Evolutionary conservation across 92 coral and sea anemone species (phyloP), one percentile per base, ranked within the genome.

Genomic region (Meandrina meandrites): DNA sequence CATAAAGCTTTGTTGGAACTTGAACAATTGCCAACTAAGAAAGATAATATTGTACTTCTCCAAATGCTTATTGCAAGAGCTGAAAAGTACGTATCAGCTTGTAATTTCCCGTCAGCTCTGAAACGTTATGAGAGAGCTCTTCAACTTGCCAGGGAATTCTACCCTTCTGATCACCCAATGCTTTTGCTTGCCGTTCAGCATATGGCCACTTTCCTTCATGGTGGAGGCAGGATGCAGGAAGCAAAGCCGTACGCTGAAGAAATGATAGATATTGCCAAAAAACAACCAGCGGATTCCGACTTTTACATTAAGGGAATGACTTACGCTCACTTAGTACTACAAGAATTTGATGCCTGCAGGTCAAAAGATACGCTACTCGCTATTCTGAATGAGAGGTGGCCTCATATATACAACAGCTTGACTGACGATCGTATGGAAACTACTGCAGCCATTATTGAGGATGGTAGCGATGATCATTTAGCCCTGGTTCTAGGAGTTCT

Each of bases 171-270:
- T 81, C 60, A 64, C 2, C 8, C 0, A 8, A 12, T 1, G 0
- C 57, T 81, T 0, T 22, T 81, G 53, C 40, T 51, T 42, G 76
- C 66, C 40, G 35, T 81, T 0, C 76, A 81, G 60, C 32, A 14
- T 37, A 66, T 42, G 42, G 4, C 40, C 7, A 7, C 27, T 28
- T 48, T n/a, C 1, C 18, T 81, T 9, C n/a, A n/a, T n/a, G n/a
- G n/a, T n/a, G n/a, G n/a, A n/a, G 64, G 21, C 21, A 81, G 47
- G 47, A 0, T 5, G 0, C 30, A 2, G 0, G 85, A 81, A 18
- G 85, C 76, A 0, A 51, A 51, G 69, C 76, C 76, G 42, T 81
- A 68, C 27, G 85, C 85, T 11, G 42, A 81, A 3, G 85, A 81
- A 81, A 1, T 67, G 76, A 6, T 45, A 0, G 27, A 0, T 1